These are phyloP conservation scores for Gonioctena quinquepunctata DNA, from an alignment of 1,140 invertebrate genomes.

Conservation along the genomic window DNA sequence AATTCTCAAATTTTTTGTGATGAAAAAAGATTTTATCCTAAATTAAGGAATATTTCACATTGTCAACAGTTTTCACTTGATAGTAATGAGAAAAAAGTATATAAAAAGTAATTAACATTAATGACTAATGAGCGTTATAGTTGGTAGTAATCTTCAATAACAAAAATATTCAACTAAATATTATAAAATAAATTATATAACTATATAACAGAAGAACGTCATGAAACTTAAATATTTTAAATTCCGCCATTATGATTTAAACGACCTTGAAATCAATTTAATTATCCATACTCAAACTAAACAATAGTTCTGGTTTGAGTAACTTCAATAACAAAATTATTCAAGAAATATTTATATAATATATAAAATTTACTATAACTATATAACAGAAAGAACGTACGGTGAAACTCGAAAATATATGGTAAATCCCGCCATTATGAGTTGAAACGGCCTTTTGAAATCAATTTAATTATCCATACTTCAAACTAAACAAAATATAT, in stretches of 20 bases:
- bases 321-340: too few species aligned
- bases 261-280: too few species aligned
- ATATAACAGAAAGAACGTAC: conserved; percentile 37
- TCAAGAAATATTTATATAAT: conserved; percentile 46
- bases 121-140: conserved; percentile 54
- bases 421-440: conserved; percentile 9
- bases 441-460: conserved; percentile 18
- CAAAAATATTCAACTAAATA: conserved; percentile 32
- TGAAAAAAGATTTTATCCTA: conserved; percentile 34
- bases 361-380: conserved; percentile 31
- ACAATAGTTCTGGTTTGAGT: too few species aligned
- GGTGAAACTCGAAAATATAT: conserved; percentile 23
- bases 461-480: conserved; percentile 10
- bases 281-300: too few species aligned
- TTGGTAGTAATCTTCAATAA: conserved; percentile 23
- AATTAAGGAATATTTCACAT: conserved; percentile 38
- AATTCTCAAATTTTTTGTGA: too few species aligned
- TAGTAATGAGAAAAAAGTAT: conserved; percentile 40
- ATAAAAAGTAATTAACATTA: conserved; percentile 49
- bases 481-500: conserved; percentile 54
- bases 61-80: conserved; percentile 47
- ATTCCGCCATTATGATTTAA: too few species aligned
- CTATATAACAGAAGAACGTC: too few species aligned
- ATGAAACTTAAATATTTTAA: too few species aligned
- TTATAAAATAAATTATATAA: too few species aligned